phyloP scores from a whole-genome alignment of 2,888 invertebrate genomes.

The Pheosia tremula region DNA sequence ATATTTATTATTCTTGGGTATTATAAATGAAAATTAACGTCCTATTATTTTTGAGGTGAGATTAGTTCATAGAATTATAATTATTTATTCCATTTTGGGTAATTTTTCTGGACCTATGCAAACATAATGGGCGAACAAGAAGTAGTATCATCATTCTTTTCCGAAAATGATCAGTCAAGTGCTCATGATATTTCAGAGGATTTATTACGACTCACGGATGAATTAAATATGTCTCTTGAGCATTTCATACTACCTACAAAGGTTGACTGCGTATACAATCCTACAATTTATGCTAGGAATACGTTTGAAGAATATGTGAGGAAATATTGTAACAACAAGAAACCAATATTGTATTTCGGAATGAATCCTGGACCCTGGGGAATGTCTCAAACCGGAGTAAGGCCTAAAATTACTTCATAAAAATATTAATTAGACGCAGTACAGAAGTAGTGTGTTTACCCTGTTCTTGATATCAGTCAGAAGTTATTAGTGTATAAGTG shows the following conservation, averaged over 20 bases:
- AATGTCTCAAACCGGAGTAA: conserved; percentile 97
- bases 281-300: conserved; percentile 92
- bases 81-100: no score
- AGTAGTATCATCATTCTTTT: conserved; percentile 67
- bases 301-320: conserved; percentile 90
- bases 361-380: conserved; percentile 99
- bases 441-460: neutral
- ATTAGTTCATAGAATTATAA: no score
- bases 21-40: no score
- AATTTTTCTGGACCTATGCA: no score
- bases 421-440: neutral
- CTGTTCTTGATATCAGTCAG: no score
- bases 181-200: conserved; percentile 46
- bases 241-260: conserved; percentile 77
- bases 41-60: no score
- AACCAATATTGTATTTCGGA: conserved; percentile 92
- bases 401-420: conserved; percentile 32
- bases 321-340: conserved; percentile 87
- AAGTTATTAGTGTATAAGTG: no score
- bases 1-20: no score
- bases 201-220: conserved; percentile 62
- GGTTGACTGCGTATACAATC: conserved; percentile 91
- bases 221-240: conserved; percentile 73
- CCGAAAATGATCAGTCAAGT: conserved; percentile 16
- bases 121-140: conserved; percentile 44